Evolutionary conservation across 2,797 vertebrate species (phyloP).

Genomic region (Ptychobarbus kaznakovi): DNA sequence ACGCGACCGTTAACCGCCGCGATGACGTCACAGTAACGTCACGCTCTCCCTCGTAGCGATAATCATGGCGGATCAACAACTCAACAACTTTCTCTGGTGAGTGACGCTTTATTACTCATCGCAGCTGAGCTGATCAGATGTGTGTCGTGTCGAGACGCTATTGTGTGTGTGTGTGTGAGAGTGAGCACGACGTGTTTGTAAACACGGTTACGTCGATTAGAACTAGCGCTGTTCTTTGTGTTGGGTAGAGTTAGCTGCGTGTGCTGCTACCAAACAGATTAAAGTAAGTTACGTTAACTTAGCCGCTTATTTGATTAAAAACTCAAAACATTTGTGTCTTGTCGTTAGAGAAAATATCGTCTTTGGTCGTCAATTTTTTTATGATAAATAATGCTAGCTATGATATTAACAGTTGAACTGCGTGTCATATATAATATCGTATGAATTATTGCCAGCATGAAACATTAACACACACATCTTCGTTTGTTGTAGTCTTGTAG

Average conservation of each 20-base stretch:
- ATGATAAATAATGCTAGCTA: no score
- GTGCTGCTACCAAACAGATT: no score
- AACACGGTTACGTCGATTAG: background rate
- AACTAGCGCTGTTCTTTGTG: background rate
- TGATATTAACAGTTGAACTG: background rate
- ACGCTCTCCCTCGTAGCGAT: slow-evolving; percentile 51
- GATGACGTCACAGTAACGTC: slow-evolving; percentile 61
- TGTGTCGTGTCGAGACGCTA: background rate
- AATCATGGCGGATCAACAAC: slow-evolving; percentile 66
- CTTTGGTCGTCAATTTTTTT: background rate
- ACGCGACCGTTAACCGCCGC: background rate
- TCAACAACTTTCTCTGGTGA: slow-evolving; percentile 61
- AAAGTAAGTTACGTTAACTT: no score
- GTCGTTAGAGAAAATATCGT: background rate
- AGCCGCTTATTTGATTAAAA: background rate
- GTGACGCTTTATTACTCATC: background rate
- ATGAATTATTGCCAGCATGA: background rate
- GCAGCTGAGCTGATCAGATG: background rate
- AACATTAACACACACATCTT: background rate
- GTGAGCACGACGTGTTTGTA: background rate
- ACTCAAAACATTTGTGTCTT: background rate
- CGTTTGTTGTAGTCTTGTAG: background rate
- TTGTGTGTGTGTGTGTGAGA: background rate
- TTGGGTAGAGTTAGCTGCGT: background rate
- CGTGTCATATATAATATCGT: background rate